Percentiles rank a stretch among this genome's conserved stretches.
Evolutionary conservation across 92 coral and sea anemone genomes (phyloP).

Genomic region (Siderastrea radians): DNA sequence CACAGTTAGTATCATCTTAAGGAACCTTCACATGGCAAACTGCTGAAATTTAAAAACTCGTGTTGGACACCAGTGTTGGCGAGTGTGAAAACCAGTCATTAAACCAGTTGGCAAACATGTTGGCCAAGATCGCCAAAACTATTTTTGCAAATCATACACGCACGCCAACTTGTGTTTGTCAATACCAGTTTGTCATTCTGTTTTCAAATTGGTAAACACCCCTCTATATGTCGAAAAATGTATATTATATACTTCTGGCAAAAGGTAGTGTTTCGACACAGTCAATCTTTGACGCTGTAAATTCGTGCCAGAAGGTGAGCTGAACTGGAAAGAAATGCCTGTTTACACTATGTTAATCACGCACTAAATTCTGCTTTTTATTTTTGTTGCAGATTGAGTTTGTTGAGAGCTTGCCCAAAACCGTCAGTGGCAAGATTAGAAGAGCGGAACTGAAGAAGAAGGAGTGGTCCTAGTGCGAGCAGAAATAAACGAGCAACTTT

Average conservation of each 20-base stretch:
- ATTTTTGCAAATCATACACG: too few relatives aligned
- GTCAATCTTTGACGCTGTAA: too few relatives aligned
- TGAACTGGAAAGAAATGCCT: not conserved
- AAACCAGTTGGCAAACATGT: not conserved
- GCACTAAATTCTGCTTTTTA: not conserved
- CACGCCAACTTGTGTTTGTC: too few relatives aligned
- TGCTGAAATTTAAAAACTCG: too few relatives aligned
- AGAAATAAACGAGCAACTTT: not conserved
- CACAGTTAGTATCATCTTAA: too few relatives aligned
- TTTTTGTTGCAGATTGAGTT: conserved; percentile 78
- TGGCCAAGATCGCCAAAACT: not conserved
- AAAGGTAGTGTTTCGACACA: too few relatives aligned
- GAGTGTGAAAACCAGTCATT: not conserved
- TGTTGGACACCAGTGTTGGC: too few relatives aligned
- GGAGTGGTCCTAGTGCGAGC: conserved; percentile 68
- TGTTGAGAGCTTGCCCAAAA: conserved; percentile 86
- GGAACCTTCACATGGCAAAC: too few relatives aligned
- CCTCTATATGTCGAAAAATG: too few relatives aligned
- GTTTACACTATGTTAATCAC: not conserved
- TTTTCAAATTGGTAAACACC: too few relatives aligned
- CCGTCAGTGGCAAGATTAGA: conserved; percentile 87
- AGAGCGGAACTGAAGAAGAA: conserved; percentile 77
- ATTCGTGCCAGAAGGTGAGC: not conserved
- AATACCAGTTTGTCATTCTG: too few relatives aligned
- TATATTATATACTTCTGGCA: too few relatives aligned